Conservation (phyloP, 1,140 invertebrate species). For the Trichomalopsis sarcophagae region DNA sequence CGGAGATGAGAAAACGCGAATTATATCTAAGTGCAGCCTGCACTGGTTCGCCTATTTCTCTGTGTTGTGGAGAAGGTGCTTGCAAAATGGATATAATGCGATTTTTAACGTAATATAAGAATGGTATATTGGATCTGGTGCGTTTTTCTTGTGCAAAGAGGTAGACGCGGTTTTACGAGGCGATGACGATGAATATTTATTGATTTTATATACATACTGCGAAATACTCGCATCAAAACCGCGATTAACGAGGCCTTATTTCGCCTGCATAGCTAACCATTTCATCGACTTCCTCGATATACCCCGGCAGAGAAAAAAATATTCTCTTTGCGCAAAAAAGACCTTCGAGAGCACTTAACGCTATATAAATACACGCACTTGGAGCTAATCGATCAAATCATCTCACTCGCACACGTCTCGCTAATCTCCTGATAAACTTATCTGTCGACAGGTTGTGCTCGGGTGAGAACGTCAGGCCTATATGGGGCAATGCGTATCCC, state of each 20-base stretch:
- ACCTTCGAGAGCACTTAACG: too few species aligned
- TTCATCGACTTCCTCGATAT: neutral
- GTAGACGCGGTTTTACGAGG: neutral
- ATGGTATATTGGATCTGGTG: neutral
- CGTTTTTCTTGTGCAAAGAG: conserved; percentile 6
- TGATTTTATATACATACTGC: too few species aligned
- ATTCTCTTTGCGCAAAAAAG: neutral
- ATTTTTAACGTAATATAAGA: neutral
- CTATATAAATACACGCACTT: neutral
- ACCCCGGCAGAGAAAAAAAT: neutral
- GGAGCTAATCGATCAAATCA: neutral
- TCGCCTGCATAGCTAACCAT: too few species aligned
- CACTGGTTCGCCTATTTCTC: too few species aligned
- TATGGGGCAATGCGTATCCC: conserved; percentile 76
- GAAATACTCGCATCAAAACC: too few species aligned
- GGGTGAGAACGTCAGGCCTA: conserved; percentile 69
- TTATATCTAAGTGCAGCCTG: neutral
- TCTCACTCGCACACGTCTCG: neutral
- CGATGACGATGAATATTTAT: too few species aligned
- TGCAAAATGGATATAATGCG: neutral
- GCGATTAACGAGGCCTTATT: too few species aligned
- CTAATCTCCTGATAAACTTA: neutral
- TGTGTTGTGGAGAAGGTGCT: neutral
- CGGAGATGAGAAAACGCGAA: conserved; percentile 29
- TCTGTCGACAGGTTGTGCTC: conserved; percentile 61